Evolutionary conservation across 2,113 vertebrate species (phyloP).

Genomic region (Entelurus aequoreus): DNA sequence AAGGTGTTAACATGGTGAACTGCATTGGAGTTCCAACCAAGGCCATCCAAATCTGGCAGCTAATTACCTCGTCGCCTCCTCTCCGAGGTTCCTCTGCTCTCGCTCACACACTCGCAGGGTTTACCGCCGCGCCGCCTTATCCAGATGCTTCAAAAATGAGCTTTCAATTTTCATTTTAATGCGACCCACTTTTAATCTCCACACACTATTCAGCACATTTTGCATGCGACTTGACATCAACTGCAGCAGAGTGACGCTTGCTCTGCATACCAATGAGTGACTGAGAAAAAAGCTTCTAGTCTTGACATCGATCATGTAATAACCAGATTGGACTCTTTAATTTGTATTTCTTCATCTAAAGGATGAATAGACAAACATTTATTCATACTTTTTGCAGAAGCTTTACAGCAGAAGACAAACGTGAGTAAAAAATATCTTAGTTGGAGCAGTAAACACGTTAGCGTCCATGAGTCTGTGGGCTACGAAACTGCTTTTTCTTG

Average conservation of each 20-base stretch:
- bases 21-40: background rate
- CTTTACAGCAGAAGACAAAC: too few relatives aligned
- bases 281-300: constrained; percentile 32
- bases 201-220: too few relatives aligned
- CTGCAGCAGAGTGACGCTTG: constrained; percentile 1
- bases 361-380: too few relatives aligned
- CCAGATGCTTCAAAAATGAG: constrained; percentile 43
- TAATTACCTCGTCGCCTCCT: constrained; percentile 27
- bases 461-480: background rate
- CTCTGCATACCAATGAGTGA: constrained; percentile 41
- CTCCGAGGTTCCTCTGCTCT: constrained; percentile 10
- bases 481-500: constrained; percentile 1
- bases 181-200: constrained; percentile 10
- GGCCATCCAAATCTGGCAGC: constrained; percentile 11
- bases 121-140: constrained; percentile 37
- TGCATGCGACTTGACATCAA: constrained; percentile 17
- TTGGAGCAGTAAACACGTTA: too few relatives aligned
- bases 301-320: background rate
- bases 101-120: constrained; percentile 35
- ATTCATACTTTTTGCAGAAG: too few relatives aligned
- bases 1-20: too few relatives aligned
- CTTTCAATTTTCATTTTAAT: constrained; percentile 31
- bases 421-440: too few relatives aligned
- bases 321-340: too few relatives aligned
- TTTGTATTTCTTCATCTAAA: constrained; percentile 1